These are phyloP conservation scores for Pasiphila rectangulata DNA, from an alignment of 2,888 invertebrate species.

Conservation along the genomic window DNA sequence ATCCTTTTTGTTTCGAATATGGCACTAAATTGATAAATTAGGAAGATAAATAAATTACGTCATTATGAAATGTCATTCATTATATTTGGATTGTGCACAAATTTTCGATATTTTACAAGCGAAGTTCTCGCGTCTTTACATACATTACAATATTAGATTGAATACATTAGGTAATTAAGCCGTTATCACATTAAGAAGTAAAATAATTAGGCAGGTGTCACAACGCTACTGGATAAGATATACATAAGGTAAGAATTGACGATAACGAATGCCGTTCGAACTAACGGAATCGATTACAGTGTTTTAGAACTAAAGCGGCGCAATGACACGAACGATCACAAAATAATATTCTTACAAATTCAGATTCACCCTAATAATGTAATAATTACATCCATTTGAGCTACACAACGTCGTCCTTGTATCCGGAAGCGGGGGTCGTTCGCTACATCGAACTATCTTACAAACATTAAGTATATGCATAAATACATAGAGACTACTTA, in stretches of 20 bases:
- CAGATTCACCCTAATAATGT: conserved; percentile 66
- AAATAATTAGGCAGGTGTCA: conserved; percentile 29
- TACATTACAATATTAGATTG: conserved; percentile 26
- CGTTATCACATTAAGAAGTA: conserved; percentile 31
- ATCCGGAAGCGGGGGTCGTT: conserved; percentile 19
- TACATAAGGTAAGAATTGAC: conserved; percentile 13
- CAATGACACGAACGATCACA: conserved; percentile 60
- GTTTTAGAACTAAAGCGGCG: conserved; percentile 53
- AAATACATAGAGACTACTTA: conserved; percentile 17
- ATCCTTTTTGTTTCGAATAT: conserved; percentile 37
- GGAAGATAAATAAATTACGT: conserved; percentile 21
- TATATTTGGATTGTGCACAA: conserved; percentile 25
- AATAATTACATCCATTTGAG: conserved; percentile 65
- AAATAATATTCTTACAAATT: conserved; percentile 65
- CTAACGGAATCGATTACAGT: conserved; percentile 53
- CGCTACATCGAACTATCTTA: conserved; percentile 28
- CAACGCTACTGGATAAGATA: conserved; percentile 23
- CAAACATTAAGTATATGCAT: conserved; percentile 15
- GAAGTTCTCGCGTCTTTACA: conserved; percentile 24
- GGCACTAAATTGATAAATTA: conserved; percentile 49
- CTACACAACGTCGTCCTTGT: conserved; percentile 54
- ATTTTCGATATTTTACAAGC: conserved; percentile 24
- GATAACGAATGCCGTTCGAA: conserved; percentile 18
- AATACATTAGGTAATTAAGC: conserved; percentile 28
- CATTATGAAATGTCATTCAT: conserved; percentile 22